Evolutionary conservation across 2,113 vertebrate genomes (phyloP).

Genomic region (Glareola pratincola): DNA sequence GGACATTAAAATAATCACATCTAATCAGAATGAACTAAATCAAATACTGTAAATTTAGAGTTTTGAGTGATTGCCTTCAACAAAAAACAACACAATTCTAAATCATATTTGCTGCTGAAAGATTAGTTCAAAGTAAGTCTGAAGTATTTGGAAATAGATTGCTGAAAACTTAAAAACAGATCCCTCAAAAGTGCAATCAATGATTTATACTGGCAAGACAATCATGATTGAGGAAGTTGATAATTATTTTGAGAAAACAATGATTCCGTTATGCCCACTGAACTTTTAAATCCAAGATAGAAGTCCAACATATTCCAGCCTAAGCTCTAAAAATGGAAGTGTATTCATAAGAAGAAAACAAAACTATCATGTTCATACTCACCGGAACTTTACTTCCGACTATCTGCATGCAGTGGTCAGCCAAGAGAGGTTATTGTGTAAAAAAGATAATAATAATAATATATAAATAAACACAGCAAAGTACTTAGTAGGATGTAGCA

Average conservation of each 20-base stretch:
- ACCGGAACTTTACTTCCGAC: conserved; percentile 98
- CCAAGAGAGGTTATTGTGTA: conserved; percentile 89
- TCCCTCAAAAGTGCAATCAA: background rate
- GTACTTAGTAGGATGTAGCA: conserved; percentile 86
- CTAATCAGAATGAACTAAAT: background rate
- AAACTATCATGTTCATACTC: conserved; percentile 81
- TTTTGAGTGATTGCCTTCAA: background rate
- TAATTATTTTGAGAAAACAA: background rate
- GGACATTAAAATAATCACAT: background rate
- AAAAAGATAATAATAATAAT: conserved; percentile 74
- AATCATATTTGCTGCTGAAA: background rate
- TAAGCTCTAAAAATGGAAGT: background rate
- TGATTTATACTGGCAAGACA: background rate
- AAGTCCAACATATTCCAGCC: background rate
- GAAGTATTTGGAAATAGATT: background rate
- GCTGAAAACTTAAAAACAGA: background rate
- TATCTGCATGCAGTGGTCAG: conserved; percentile 98
- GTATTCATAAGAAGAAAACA: conserved; percentile 7
- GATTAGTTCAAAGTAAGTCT: background rate
- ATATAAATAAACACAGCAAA: conserved; percentile 87
- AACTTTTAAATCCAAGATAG: background rate
- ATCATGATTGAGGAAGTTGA: background rate
- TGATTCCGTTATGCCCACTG: background rate
- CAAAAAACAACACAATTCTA: background rate
- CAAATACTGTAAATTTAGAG: background rate